These are phyloP conservation scores for Drosophila albomicans DNA, from an alignment of 1,140 invertebrate species.

Conservation along the genomic window DNA sequence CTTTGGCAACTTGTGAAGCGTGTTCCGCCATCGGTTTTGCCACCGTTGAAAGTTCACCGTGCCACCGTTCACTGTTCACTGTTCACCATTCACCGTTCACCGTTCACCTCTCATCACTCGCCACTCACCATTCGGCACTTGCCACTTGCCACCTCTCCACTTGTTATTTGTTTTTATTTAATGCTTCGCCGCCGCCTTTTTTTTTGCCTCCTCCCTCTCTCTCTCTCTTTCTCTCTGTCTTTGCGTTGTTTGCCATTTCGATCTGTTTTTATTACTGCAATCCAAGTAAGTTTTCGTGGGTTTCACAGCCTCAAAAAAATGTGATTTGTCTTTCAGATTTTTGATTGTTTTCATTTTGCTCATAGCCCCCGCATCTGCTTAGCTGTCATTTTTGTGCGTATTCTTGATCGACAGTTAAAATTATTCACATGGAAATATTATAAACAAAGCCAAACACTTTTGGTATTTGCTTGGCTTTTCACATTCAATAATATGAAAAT, in stretches of 20 bases:
- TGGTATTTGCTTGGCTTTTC: too few species aligned
- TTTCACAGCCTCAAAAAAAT: neutral
- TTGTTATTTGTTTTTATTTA: conserved; percentile 52
- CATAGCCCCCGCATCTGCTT: neutral
- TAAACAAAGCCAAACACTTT: too few species aligned
- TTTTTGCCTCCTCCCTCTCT: conserved; percentile 24
- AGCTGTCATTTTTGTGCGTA: neutral
- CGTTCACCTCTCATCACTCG: neutral
- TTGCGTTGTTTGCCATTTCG: conserved; percentile 17
- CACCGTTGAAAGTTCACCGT: neutral
- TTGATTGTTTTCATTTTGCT: neutral
- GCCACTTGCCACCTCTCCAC: conserved; percentile 14
- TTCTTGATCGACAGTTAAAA: neutral
- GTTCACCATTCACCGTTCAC: neutral
- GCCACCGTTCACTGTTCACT: neutral
- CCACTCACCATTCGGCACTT: neutral
- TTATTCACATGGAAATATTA: neutral
- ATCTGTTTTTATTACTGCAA: conserved; percentile 3
- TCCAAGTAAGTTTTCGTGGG: neutral
- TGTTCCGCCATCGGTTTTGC: neutral
- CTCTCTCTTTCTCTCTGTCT: conserved; percentile 14
- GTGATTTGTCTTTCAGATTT: neutral
- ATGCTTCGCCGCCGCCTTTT: conserved; percentile 29
- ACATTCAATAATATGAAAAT: too few species aligned
- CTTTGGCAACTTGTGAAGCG: conserved; percentile 37